Evolutionary conservation across 2,888 invertebrate species (phyloP), one percentile per base, ranked within the genome.

Genomic region (Noctua janthina): DNA sequence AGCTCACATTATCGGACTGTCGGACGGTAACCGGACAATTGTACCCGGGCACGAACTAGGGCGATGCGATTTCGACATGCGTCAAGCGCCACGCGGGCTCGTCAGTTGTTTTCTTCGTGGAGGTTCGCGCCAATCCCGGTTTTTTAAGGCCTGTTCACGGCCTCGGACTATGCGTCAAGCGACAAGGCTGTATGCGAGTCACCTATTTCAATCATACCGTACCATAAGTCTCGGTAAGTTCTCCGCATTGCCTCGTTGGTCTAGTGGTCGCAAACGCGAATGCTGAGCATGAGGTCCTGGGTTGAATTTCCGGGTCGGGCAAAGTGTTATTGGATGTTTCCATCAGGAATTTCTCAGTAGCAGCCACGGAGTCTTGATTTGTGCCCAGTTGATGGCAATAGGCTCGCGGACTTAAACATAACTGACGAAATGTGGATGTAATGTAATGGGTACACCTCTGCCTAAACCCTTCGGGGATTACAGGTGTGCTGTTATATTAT

Each of bases 1-100:
- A 84, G 79, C 67, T 69, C 76, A 74, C 74, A 86, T 84, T 86
- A 86, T 71, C 85, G 82, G 73, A 74, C 70, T 51, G 35, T 73
- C 73, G 73, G 66, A 56, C 62, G 69, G 75, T n/a, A 56, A 23
- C 73, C 78, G 77, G 76, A 71, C 70, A 68, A 67, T 83, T 72
- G 49, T 56, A 49, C 8, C 15, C 10, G 39, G 66, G 10, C 68
- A 46, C 68, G 49, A n/a, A 68, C n/a, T 46, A 8, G 2, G 1
- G 68, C 46, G 49, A 7, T n/a, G n/a, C 7, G 43, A 68, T 46
- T 68, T 13, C 15, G n/a, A 46, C 17, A 43, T 67, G 67, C 23
- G 7, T 15, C 46, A 8, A 46, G 20, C 20, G 64, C 20, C 10
- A 64, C 64, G 8, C 35, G 35, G 15, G 17, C 8, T 17, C 8